phyloP scores from a whole-genome alignment of 2,113 vertebrate genomes.

The Dromaius novaehollandiae region DNA sequence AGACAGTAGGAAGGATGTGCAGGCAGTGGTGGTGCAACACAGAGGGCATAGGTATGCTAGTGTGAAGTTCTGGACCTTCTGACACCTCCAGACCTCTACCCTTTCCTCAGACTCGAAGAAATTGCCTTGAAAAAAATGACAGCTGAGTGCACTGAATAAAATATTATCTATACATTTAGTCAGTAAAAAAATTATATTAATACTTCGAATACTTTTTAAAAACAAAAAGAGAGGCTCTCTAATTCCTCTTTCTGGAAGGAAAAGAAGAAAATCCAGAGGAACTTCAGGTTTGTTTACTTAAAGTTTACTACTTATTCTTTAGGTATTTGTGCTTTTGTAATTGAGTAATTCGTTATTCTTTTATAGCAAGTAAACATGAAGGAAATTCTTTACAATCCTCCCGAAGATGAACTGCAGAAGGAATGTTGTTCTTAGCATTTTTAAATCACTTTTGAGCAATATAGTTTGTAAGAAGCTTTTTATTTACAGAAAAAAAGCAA shows the following conservation, averaged over 20 bases:
- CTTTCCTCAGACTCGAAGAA: background rate
- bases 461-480: background rate
- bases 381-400: constrained; percentile 61
- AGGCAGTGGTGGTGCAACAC: background rate
- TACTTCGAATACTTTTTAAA: background rate
- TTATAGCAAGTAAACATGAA: constrained; percentile 17
- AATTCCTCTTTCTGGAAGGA: background rate
- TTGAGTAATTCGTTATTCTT: constrained; percentile 44
- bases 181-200: background rate
- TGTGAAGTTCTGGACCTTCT: background rate
- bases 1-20: background rate
- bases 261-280: constrained; percentile 25
- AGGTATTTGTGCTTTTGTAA: background rate
- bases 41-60: background rate
- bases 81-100: background rate
- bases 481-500: background rate
- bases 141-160: background rate
- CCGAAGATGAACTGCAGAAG: constrained; percentile 28
- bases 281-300: constrained; percentile 48
- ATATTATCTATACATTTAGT: background rate
- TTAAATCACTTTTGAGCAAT: constrained; percentile 24
- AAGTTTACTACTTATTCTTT: constrained; percentile 32
- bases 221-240: background rate
- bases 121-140: background rate
- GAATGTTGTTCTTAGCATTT: constrained; percentile 26